Conservation (phyloP, 1,140 invertebrate species). For the Drosophila bocqueti region DNA sequence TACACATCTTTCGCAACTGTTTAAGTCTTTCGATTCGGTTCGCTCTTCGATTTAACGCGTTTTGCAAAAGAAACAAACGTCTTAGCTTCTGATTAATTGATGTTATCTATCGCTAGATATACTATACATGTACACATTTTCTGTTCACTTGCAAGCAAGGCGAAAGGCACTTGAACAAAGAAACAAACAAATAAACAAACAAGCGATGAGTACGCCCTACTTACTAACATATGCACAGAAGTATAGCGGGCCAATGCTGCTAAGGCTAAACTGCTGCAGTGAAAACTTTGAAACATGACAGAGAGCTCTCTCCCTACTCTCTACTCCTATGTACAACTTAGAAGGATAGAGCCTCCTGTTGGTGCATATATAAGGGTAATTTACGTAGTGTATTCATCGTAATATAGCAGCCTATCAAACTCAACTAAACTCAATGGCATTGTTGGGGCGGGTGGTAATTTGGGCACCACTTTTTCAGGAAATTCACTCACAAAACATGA, state of each 20-base stretch:
- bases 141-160: constrained; percentile 44
- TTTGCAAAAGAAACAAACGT: constrained; percentile 7
- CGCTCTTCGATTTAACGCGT: not conserved
- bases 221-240: constrained; percentile 32
- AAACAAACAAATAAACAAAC: constrained; percentile 64
- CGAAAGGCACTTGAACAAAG: constrained; percentile 77
- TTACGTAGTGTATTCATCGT: constrained; percentile 41
- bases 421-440: constrained; percentile 51
- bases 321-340: constrained; percentile 50
- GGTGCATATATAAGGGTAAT: constrained; percentile 36
- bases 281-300: constrained; percentile 52
- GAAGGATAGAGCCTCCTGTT: constrained; percentile 36
- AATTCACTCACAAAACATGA: not conserved
- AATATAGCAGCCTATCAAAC: constrained; percentile 51
- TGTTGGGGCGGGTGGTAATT: constrained; percentile 10
- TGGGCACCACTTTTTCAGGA: not conserved
- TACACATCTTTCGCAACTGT: constrained; percentile 24
- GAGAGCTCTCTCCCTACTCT: constrained; percentile 21
- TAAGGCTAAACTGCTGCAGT: constrained; percentile 45
- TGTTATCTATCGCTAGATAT: constrained; percentile 44
- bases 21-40: constrained; percentile 36
- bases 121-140: constrained; percentile 37
- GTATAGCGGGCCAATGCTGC: constrained; percentile 20
- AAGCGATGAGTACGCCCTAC: constrained; percentile 47
- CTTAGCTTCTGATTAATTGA: constrained; percentile 37